Conservation (phyloP, 2,888 invertebrate species). For the Stenodera caucasica region DNA sequence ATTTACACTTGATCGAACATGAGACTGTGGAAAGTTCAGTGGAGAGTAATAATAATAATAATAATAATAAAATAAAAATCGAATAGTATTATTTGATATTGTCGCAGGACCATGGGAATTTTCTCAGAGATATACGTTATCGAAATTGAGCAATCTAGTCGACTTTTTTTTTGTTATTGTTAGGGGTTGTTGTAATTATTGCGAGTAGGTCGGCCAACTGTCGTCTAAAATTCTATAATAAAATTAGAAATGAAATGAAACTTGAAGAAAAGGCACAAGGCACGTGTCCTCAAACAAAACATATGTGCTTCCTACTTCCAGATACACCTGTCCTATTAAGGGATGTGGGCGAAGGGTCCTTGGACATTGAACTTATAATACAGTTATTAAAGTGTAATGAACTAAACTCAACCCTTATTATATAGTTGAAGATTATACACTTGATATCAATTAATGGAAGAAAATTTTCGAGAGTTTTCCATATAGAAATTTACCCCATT, state of each 20-base stretch:
- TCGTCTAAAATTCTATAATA: not conserved
- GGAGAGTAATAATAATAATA: too few relatives aligned
- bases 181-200: not conserved
- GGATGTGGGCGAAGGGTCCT: constrained; percentile 36
- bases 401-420: constrained; percentile 22
- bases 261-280: not conserved
- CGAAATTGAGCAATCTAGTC: too few relatives aligned
- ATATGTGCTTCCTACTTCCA: constrained; percentile 23
- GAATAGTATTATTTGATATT: too few relatives aligned
- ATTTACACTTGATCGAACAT: constrained; percentile 32
- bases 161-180: too few relatives aligned
- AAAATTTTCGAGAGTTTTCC: not conserved
- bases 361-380: constrained; percentile 40
- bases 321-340: constrained; percentile 35
- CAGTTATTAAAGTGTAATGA: constrained; percentile 43
- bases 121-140: too few relatives aligned
- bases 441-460: not conserved
- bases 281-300: constrained; percentile 19
- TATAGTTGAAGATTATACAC: constrained; percentile 17
- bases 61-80: too few relatives aligned
- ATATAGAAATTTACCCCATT: constrained; percentile 18
- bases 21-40: too few relatives aligned
- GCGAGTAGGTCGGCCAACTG: constrained; percentile 14
- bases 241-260: constrained; percentile 10
- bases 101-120: too few relatives aligned